Evolutionary conservation across 37 sponge, comb jelly and placozoan species (phyloP), one percentile per base, ranked within the genome.

Genomic region (Diacarnus erythraeanus): DNA sequence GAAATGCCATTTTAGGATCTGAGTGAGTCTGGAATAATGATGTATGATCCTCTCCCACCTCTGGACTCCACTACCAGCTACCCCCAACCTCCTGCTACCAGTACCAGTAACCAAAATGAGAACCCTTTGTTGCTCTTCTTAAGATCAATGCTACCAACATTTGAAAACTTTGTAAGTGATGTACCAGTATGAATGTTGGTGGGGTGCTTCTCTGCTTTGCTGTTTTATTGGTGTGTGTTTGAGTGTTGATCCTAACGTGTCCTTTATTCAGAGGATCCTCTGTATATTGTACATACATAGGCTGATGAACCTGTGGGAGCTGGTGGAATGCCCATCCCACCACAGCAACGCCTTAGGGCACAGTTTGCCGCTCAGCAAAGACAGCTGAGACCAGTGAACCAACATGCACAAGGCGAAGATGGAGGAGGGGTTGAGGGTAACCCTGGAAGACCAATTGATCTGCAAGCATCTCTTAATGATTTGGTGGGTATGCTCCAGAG

Each of bases 41-140:
- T 80, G 74, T 91, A 83, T 78, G 95, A 94, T 70, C 95, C 95
- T 31, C 80, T 94, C 41, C 95, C 95, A 0, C 95, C 95, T 2
- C 21, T 38, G 38, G 82, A 92, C 69, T 82, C 81, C 15, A 80
- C 80, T n/a, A 59, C 75, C 40, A 75, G 77, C 38, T 94, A 94
- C 63, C 54, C 71, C 57, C 40, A 77, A 33, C 93, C 94, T 35
- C 40, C 59, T 67, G 76, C 81, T 78, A 23, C 22, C 20, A 57
- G 25, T 42, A 20, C 74, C 38, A 36, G 38, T 22, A n/a, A n/a
- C 36, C 63, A 67, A 2, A 36, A 84, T 80, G 86, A 78, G 42
- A 92, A 81, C 57, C 82, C 82, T 2, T 43, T 92, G 25, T 64
- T 92, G 9, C 56, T 92, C 64, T 84, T 92, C 74, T 33, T 92